Base-by-base conservation (phyloP, 2,797 vertebrate genomes). In the Tenualosa ilisha region DNA sequence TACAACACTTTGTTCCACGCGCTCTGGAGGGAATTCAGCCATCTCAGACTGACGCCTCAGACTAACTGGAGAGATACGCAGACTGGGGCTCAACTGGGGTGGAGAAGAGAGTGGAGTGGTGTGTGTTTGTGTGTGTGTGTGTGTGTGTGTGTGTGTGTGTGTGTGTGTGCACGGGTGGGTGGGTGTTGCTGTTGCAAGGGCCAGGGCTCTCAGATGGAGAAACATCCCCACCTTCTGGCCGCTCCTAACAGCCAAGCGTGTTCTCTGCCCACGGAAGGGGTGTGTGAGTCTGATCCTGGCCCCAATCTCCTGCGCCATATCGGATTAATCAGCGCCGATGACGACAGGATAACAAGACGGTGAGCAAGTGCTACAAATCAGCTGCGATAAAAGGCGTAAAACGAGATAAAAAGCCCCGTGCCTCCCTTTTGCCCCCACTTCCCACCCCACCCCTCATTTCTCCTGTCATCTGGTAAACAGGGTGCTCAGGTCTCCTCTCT, bases 211-310 rank as follows among this genome's bases (percentile, higher is more conserved):
- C 9, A 37, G 40, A 79, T 79, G 72, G 72, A 79, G 72, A 40
- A 79, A 79, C 72, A 79, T 46, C 72, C 72, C 72, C 72, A 79
- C 72, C 72, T 79, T 79, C 72, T 79, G 72, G 72, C 43, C 72
- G 20, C 2, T n/a, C 40, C 17, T 37, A 13, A 37, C 65, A 72
- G 12, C 26, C 17, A 5, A 79, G 17, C 72, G 37, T 8, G 13
- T 6, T 20, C 37, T 17, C 4, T 11, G 26, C 37, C 31, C 68
- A 40, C 72, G 15, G 4, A 12, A 75, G 68, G 72, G 20, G 20
- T 5, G 17, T 17, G 20, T 8, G 72, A 79, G 17, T 79, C 72
- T 40, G 72, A 79, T 79, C 40, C 22, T 22, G 17, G 17, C 59
- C 6, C 59, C 65, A 15, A 5, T 37, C 72, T 79, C 37, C 20